A percentile compares a stretch with the other conserved stretches of the same genome.
phyloP scores from a whole-genome alignment of 1,140 invertebrate species.

The Nixonia krombeini region DNA sequence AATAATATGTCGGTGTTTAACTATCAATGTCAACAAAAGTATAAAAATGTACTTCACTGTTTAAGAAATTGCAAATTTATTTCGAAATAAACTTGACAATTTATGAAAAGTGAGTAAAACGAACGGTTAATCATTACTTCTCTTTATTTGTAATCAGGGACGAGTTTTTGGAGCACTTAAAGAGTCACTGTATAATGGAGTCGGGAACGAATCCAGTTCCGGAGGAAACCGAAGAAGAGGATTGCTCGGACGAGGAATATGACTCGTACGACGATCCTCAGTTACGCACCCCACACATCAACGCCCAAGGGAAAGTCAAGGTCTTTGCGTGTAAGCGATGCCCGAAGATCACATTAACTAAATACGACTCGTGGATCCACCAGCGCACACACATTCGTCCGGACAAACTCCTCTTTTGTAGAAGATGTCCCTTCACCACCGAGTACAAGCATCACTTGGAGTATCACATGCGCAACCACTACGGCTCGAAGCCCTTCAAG shows the following conservation, averaged over 20 bases:
- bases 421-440: constrained; percentile 96
- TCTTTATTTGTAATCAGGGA: background rate
- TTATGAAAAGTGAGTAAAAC: too few relatives aligned
- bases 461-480: constrained; percentile 96
- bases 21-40: too few relatives aligned
- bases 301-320: constrained; percentile 84
- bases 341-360: constrained; percentile 85
- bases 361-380: constrained; percentile 95
- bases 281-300: constrained; percentile 28
- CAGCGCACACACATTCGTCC: constrained; percentile 90
- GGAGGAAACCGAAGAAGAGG: constrained; percentile 10
- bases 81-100: too few relatives aligned
- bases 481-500: constrained; percentile 96
- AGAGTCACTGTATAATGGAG: background rate
- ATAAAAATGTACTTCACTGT: too few relatives aligned
- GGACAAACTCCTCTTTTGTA: constrained; percentile 92
- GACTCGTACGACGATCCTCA: background rate
- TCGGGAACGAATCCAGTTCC: background rate
- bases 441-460: constrained; percentile 99
- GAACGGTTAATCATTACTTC: too few relatives aligned
- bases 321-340: constrained; percentile 95
- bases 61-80: too few relatives aligned
- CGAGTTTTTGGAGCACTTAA: background rate
- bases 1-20: too few relatives aligned
- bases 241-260: constrained; percentile 9